Base-by-base conservation (phyloP, 1,140 invertebrate genomes). In the Brachionus plicatilis region DNA sequence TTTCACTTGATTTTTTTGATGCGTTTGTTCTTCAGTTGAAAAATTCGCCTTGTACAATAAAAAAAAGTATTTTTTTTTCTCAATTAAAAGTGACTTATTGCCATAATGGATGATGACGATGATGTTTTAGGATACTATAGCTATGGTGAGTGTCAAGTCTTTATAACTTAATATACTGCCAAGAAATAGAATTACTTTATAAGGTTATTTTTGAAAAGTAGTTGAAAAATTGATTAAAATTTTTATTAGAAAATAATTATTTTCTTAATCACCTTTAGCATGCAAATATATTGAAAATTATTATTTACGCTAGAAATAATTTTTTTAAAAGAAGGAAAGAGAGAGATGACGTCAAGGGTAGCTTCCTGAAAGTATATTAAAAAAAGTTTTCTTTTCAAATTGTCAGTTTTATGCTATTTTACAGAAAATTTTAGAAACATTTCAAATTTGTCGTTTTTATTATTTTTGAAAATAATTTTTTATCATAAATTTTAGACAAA, bases 121-220 rank as follows among this genome's bases (percentile, higher is more conserved):
- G 72, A 76, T 27, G 43, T 76, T 20, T 76, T 76, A 76, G 72
- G 72, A 76, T 76, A 76, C 20, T 76, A 76, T 76, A 76, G 50
- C 47, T 76, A 76, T 76, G 72, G 72, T 76, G 72, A 76, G 72
- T 76, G 24, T 8, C 12, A 45, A 33, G 14, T 29, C n/a, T 20
- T 60, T 20, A 20, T 20, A 6, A 20, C 20, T 60, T 60, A 24
- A 53, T 53, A 53, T 53, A n/a, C 47, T 53, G n/a, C 1, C 53
- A 68, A 43, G 17, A 17, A 43, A 41, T 4, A 24, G 2, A 75
- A 75, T 45, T 6, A n/a, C n/a, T n/a, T n/a, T n/a, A n/a, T n/a
- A 75, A 45, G 14, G 43, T 72, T 37, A 37, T 0, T 70, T 68
- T 37, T 70, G 12, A 11, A 47, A 47, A 47, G 45, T 14, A 47